phyloP scores from a whole-genome alignment of 1,140 invertebrate species.

The Penaeus chinensis region DNA sequence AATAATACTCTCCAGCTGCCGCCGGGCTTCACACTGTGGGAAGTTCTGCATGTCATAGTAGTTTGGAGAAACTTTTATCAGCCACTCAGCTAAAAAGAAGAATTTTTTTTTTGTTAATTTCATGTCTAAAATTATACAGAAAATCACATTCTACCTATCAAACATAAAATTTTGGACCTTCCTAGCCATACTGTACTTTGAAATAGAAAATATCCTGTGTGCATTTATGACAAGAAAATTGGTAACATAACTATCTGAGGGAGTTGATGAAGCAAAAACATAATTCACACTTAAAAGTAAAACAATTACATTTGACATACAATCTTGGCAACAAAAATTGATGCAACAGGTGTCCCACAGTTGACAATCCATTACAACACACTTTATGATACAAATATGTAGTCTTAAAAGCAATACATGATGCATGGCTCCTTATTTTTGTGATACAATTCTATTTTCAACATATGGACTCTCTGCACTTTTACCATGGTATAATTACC shows the following conservation, averaged over 20 bases:
- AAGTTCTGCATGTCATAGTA: constrained; percentile 99
- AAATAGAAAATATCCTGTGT: neutral
- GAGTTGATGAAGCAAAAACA: no score
- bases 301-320: no score
- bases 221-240: neutral
- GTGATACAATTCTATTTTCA: neutral
- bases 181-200: neutral
- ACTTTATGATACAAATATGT: no score
- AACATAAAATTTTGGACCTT: neutral
- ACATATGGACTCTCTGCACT: neutral
- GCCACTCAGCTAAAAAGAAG: constrained; percentile 82
- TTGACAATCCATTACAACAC: no score
- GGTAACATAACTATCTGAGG: neutral
- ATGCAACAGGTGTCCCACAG: no score
- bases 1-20: constrained; percentile 89
- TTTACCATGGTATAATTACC: neutral
- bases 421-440: no score
- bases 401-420: no score
- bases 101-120: constrained; percentile 31
- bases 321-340: no score
- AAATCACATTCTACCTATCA: neutral
- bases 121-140: neutral
- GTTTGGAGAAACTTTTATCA: constrained; percentile 94
- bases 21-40: constrained; percentile 95
- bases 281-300: no score